These are phyloP conservation scores for Cyphotilapia sp. DNA, from an alignment of 2,113 vertebrate species.

Conservation along the genomic window DNA sequence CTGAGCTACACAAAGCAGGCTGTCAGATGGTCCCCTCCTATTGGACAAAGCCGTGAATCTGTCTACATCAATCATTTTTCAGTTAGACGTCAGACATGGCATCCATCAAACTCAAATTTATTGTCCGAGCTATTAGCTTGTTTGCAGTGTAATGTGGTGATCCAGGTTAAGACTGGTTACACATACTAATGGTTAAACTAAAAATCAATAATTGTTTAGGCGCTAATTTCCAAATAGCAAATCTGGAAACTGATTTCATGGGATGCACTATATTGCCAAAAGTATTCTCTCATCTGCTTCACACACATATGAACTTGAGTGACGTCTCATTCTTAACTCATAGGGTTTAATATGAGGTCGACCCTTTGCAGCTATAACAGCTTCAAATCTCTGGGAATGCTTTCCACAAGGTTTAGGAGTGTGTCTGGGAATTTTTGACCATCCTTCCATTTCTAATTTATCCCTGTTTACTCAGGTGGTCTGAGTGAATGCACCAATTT, in stretches of 20 bases:
- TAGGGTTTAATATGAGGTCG: background rate
- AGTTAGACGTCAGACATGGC: background rate
- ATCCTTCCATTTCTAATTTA: background rate
- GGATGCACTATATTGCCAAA: background rate
- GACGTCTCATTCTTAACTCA: background rate
- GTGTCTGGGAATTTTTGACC: background rate
- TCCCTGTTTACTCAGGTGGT: background rate
- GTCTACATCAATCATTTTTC: constrained; percentile 1
- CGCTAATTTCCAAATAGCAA: background rate
- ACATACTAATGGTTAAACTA: background rate
- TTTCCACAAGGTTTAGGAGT: background rate
- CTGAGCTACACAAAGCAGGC: background rate
- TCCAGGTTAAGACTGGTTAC: background rate
- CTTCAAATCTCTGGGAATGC: background rate
- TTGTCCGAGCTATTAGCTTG: background rate
- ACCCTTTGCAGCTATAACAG: background rate
- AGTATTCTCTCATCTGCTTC: background rate
- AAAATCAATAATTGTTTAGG: background rate
- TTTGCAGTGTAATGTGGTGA: background rate
- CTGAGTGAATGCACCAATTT: fast-evolving
- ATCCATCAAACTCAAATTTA: background rate
- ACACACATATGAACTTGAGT: background rate
- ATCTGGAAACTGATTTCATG: background rate
- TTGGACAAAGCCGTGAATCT: background rate
- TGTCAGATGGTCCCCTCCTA: background rate